Evolutionary conservation across 2,888 invertebrate species (phyloP).

Genomic region (Encarsia formosa): DNA sequence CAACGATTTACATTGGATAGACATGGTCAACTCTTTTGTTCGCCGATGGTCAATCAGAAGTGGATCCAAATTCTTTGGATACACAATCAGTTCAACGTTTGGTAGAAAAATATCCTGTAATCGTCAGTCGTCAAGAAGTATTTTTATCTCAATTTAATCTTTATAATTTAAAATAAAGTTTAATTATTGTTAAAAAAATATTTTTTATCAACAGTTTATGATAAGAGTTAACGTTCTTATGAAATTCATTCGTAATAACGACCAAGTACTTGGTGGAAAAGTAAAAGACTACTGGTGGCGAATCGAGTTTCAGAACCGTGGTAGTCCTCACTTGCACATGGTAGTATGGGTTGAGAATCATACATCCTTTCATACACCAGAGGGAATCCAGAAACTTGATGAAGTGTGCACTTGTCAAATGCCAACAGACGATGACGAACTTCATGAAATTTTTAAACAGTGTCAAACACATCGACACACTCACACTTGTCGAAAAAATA

Average conservation of each 20-base stretch:
- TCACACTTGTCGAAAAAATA: background rate
- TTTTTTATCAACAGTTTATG: too few relatives aligned
- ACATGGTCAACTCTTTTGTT: constrained; percentile 40
- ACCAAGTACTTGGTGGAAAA: constrained; percentile 9
- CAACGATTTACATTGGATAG: constrained; percentile 39
- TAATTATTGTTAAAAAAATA: too few relatives aligned
- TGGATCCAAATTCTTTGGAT: background rate
- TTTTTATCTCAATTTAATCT: too few relatives aligned
- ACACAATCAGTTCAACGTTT: background rate
- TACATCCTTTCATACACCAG: constrained; percentile 28
- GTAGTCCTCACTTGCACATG: too few relatives aligned
- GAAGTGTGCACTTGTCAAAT: constrained; percentile 24
- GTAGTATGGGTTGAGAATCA: constrained; percentile 35
- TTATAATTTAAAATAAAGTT: too few relatives aligned
- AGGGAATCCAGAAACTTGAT: constrained; percentile 27
- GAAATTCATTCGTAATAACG: too few relatives aligned
- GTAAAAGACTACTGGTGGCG: constrained; percentile 35
- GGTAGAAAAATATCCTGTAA: background rate
- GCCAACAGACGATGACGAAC: constrained; percentile 20
- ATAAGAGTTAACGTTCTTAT: too few relatives aligned
- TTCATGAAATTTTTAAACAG: constrained; percentile 27
- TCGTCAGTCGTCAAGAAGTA: too few relatives aligned
- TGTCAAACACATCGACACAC: background rate
- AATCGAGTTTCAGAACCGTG: too few relatives aligned
- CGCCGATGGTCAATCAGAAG: constrained; percentile 29